These are phyloP conservation scores for Melanitta fusca DNA, from an alignment of 2,797 vertebrate species.

Conservation along the genomic window DNA sequence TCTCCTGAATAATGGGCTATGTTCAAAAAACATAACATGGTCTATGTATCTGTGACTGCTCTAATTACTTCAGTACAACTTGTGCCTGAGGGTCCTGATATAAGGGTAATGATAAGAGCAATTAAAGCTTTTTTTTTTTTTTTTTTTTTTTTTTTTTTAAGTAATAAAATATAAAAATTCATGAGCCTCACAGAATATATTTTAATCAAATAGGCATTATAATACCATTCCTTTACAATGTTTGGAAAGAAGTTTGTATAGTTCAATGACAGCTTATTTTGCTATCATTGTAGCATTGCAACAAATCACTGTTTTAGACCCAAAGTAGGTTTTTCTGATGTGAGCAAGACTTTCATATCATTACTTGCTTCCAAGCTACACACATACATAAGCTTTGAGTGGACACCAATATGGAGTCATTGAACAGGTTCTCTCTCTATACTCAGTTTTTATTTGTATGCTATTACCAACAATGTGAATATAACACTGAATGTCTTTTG, in stretches of 20 bases:
- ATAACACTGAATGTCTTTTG: background rate
- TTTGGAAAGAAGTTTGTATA: background rate
- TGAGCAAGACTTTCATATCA: background rate
- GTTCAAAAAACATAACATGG: background rate
- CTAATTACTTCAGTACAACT: background rate
- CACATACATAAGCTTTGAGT: background rate
- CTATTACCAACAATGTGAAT: background rate
- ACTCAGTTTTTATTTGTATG: background rate
- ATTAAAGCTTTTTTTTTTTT: fast-evolving
- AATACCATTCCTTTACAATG: background rate
- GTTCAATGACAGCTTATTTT: background rate
- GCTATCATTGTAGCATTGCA: background rate
- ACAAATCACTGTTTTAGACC: background rate
- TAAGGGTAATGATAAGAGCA: background rate
- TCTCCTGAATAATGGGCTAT: background rate
- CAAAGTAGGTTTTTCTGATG: background rate
- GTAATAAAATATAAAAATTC: background rate
- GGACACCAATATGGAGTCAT: background rate
- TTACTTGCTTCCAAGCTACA: background rate
- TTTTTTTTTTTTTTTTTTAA: background rate
- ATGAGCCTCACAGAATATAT: background rate
- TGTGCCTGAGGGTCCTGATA: background rate
- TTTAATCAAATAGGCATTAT: background rate
- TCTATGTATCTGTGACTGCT: background rate
- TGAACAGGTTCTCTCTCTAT: background rate